A percentile compares a stretch with the other conserved stretches of the same genome.
Evolutionary conservation across 1,140 invertebrate species (phyloP).

Genomic region (Habropoda laboriosa): DNA sequence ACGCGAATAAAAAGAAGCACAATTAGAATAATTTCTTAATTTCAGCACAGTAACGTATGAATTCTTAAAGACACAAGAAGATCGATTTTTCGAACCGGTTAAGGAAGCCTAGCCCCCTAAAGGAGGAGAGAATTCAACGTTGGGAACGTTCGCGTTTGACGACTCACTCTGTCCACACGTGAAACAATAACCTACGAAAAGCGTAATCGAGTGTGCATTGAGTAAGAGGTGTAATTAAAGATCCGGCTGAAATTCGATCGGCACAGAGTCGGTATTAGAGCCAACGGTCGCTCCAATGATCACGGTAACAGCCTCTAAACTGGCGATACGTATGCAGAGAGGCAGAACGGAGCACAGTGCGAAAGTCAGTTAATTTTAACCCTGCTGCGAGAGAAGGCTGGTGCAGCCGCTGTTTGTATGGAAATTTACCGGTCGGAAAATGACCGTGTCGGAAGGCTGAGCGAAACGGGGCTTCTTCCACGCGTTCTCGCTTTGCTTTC

Average conservation of each 20-base stretch:
- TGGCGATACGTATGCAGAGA: slow-evolving; percentile 43
- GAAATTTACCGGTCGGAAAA: slow-evolving; percentile 78
- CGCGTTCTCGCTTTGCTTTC: slow-evolving; percentile 42
- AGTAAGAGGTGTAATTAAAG: neutral
- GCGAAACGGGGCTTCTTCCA: slow-evolving; percentile 61
- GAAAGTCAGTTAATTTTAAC: slow-evolving; percentile 62
- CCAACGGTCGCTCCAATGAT: slow-evolving; percentile 45
- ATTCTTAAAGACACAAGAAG: no score
- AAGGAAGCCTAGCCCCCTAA: no score
- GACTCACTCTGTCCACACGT: no score
- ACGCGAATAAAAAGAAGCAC: no score
- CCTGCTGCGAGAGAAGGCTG: slow-evolving; percentile 36
- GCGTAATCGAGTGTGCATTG: neutral
- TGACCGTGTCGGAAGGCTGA: slow-evolving; percentile 72
- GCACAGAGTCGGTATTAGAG: neutral
- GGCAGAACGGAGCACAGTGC: slow-evolving; percentile 23
- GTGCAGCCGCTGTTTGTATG: slow-evolving; percentile 68
- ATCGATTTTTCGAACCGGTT: no score
- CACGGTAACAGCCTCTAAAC: slow-evolving; percentile 43
- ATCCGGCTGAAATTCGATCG: slow-evolving; percentile 12
- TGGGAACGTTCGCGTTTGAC: no score
- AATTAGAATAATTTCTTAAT: no score
- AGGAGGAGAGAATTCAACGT: no score
- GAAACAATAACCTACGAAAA: no score
- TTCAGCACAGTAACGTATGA: no score